Base-by-base conservation (phyloP, 1,140 invertebrate species). In the Chrysomallon squamiferum region DNA sequence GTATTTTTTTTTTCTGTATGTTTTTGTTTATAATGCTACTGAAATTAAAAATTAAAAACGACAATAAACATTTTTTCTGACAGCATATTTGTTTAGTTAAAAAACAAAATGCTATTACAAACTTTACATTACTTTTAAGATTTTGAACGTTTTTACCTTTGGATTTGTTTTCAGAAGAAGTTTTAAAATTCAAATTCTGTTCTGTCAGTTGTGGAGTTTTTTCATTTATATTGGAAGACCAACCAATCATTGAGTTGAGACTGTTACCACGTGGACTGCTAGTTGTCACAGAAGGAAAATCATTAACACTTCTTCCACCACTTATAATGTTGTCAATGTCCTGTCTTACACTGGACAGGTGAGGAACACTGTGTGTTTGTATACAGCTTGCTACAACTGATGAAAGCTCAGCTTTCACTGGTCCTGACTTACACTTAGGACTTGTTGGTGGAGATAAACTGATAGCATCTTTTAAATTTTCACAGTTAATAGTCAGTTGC, bases 171-270 rank as follows among this genome's bases (percentile, higher is more conserved):
- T 54, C 50, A 27, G 50, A 27, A 30, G 50, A 22, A 27, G 50
- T 22, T 27, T 54, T 30, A 27, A 54, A 54, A 6, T 30, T 5
- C 50, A 54, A 27, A 30, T 54, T 54, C 50, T 18, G 22, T 29
- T 54, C 25, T 54, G 50, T 27, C 3, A 54, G 33, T 38, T 50
- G 13, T 66, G 20, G 52, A 2, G 22, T 20, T 15, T 35, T 66
- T 18, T 58, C 22, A 6, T 68, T 52, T 43, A 81, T 73, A 2
- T 75, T 71, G 0, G 88, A 88, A 0, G 91, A 92, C 92, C 91
- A 93, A 2, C 91, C 90, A 11, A 86, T 85, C 79, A 88, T 88
- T 33, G 87, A 87, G 79, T 87, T 84, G 15, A 93, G 75, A 38
- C 90, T 92, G 83, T 93, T 92, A 6, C 91, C 92, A 58, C 61